A percentile compares a stretch with the other conserved stretches of the same genome.
Conservation (phyloP, 2,113 vertebrate genomes). For the Labeo catla region DNA sequence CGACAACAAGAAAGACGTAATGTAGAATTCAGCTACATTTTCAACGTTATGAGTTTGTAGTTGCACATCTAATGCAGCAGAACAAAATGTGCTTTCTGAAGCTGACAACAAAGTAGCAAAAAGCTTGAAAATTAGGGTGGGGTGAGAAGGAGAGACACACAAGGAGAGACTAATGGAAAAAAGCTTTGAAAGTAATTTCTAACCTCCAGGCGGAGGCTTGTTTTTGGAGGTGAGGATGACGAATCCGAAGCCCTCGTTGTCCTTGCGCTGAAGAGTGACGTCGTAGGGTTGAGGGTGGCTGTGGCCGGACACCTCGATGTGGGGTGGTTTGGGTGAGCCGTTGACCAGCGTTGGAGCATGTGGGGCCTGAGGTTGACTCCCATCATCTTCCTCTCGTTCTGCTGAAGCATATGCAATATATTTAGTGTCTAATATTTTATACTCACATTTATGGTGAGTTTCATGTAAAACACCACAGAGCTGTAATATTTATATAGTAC, state of each 20-base stretch:
- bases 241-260: conserved; percentile 95
- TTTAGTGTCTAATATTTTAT: neutral
- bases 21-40: neutral
- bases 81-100: neutral
- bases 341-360: conserved; percentile 66
- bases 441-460: neutral
- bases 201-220: conserved; percentile 94
- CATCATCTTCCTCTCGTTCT: conserved; percentile 68
- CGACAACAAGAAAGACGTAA: neutral
- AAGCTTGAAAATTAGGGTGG: neutral
- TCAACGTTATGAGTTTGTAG: neutral
- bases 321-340: conserved; percentile 78
- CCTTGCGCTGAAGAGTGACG: conserved; percentile 87
- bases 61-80: neutral
- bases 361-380: conserved; percentile 55
- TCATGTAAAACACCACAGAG: no score
- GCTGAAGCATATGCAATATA: neutral
- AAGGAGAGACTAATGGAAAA: neutral
- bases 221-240: conserved; percentile 98
- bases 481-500: no score
- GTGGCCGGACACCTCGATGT: conserved; percentile 63
- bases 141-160: neutral
- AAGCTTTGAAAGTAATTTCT: conserved; percentile 54
- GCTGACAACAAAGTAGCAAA: conserved; percentile 18
- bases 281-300: conserved; percentile 81